phyloP scores from a whole-genome alignment of 2,888 invertebrate genomes.

The Ceramica pisi region DNA sequence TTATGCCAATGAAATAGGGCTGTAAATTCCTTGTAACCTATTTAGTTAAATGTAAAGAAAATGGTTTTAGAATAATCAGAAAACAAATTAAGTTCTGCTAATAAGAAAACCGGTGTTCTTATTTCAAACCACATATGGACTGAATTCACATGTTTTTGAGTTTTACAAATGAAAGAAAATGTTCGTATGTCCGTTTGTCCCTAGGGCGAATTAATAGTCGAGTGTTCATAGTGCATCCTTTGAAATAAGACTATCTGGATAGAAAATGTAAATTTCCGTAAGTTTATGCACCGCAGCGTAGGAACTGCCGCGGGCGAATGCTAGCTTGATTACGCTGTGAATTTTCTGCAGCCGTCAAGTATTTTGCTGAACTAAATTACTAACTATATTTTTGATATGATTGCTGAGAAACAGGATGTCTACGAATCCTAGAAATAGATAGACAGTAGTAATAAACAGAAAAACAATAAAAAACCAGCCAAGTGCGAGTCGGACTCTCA shows the following conservation, averaged over 20 bases:
- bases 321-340: slow-evolving; percentile 63
- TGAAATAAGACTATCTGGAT: slow-evolving; percentile 75
- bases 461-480: too few species aligned
- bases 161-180: neutral
- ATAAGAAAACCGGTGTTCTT: slow-evolving; percentile 16
- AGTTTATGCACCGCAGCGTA: slow-evolving; percentile 66
- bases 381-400: slow-evolving; percentile 10
- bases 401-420: neutral
- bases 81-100: neutral
- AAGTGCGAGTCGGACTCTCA: too few species aligned
- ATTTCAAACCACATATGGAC: slow-evolving; percentile 12
- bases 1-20: neutral
- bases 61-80: slow-evolving; percentile 25
- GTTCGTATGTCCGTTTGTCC: slow-evolving; percentile 57
- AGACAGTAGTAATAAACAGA: too few species aligned
- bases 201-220: slow-evolving; percentile 77
- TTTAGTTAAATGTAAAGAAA: slow-evolving; percentile 5
- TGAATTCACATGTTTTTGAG: slow-evolving; percentile 2
- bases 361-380: slow-evolving; percentile 47
- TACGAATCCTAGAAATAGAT: too few species aligned
- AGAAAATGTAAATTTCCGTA: slow-evolving; percentile 78
- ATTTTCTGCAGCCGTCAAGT: slow-evolving; percentile 48
- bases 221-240: slow-evolving; percentile 71
- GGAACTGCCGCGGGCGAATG: slow-evolving; percentile 66
- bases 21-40: neutral